Percentiles rank a stretch among this genome's conserved stretches.
These are phyloP conservation scores for Clitarchus hookeri DNA, from an alignment of 2,888 invertebrate species.

Conservation along the genomic window DNA sequence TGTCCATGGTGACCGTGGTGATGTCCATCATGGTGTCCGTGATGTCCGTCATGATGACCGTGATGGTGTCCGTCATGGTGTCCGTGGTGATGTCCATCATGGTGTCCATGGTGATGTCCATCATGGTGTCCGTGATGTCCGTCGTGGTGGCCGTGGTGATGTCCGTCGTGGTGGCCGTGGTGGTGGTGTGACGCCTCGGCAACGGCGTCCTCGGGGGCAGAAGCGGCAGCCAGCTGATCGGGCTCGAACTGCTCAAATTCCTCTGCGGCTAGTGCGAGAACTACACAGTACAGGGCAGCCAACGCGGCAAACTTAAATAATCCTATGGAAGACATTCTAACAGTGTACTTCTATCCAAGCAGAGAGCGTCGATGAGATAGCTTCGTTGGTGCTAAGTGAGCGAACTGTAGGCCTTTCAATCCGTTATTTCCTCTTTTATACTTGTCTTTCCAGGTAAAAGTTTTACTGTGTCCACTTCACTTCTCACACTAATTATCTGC, in stretches of 20 bases:
- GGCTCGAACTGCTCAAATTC: not conserved
- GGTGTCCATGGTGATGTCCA: not conserved
- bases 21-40: slow-evolving; percentile 1
- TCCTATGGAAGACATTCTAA: not conserved
- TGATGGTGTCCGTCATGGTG: not conserved
- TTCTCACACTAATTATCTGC: not conserved
- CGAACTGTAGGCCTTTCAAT: not conserved
- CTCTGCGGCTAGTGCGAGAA: not conserved
- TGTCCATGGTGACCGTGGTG: not conserved
- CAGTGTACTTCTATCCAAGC: not conserved
- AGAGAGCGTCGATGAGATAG: not conserved
- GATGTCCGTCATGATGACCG: not conserved
- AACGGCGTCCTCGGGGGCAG: not conserved
- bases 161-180: not conserved
- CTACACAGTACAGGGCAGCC: not conserved
- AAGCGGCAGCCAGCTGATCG: not conserved
- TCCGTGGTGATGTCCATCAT: not conserved
- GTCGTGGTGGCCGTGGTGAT: not conserved
- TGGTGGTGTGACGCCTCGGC: not conserved
- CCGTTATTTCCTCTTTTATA: not conserved
- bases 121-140: not conserved
- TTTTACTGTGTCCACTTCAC: not conserved
- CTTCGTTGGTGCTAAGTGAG: not conserved
- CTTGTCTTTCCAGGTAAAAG: not conserved
- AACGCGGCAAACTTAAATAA: not conserved